A percentile compares a stretch with the other conserved stretches of the same genome.
Conservation (phyloP, 2,113 vertebrate species). For the Hiodon tergisus region DNA sequence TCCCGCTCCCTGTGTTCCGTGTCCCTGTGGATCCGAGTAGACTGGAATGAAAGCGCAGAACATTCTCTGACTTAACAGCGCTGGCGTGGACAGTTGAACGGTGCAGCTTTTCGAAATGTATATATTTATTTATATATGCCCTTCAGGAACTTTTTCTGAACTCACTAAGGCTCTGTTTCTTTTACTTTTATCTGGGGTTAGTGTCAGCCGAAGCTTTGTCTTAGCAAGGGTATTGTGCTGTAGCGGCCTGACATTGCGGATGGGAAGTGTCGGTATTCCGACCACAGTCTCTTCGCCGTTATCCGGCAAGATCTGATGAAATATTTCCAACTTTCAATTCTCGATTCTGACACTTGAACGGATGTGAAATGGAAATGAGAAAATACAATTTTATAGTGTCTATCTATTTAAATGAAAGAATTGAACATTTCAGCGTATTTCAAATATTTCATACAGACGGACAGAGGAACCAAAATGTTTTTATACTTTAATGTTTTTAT, state of each 20-base stretch:
- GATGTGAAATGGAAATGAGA: too few species aligned
- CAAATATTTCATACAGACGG: too few species aligned
- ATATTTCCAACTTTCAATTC: too few species aligned
- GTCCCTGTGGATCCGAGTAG: background rate
- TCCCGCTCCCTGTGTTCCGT: background rate
- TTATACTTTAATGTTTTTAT: too few species aligned
- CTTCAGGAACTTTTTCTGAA: background rate
- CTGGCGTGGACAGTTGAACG: constrained; percentile 3
- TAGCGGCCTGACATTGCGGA: background rate
- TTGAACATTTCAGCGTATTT: too few species aligned
- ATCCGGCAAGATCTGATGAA: too few species aligned
- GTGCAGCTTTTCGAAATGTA: background rate
- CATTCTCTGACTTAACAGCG: constrained; percentile 7
- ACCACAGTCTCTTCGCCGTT: too few species aligned
- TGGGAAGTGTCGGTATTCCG: background rate
- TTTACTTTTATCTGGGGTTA: constrained; percentile 13
- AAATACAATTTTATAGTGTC: too few species aligned
- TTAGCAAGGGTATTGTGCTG: background rate
- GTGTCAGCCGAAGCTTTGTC: background rate
- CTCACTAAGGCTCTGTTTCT: background rate
- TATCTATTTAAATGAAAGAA: too few species aligned
- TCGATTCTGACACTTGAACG: too few species aligned
- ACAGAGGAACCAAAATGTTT: too few species aligned
- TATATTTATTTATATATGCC: background rate
- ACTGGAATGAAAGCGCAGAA: constrained; percentile 7